Conservation (phyloP, 2,113 vertebrate species). For the Tinamus guttatus region DNA sequence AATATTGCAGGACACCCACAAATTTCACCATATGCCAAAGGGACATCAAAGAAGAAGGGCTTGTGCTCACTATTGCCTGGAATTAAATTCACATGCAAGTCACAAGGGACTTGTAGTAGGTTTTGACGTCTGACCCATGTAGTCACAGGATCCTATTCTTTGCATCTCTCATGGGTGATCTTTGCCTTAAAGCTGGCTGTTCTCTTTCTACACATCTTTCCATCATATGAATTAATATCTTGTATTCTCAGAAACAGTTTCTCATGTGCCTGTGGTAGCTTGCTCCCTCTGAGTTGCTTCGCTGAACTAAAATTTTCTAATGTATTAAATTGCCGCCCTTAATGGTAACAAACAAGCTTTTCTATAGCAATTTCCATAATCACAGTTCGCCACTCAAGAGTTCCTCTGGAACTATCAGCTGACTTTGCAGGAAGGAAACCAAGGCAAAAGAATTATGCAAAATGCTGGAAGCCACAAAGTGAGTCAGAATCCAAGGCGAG, state of each 20-base stretch:
- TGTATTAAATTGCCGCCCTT: not conserved
- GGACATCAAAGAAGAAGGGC: constrained; percentile 1
- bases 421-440: constrained; percentile 35
- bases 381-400: not conserved
- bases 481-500: not conserved
- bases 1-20: not conserved
- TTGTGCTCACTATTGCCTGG: not conserved
- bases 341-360: constrained; percentile 22
- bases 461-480: constrained; percentile 13
- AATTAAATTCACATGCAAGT: not conserved
- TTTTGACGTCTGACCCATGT: constrained; percentile 9
- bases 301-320: constrained; percentile 21
- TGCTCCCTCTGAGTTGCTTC: not conserved
- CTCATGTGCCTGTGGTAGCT: not conserved
- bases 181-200: not conserved
- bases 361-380: constrained; percentile 48
- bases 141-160: not conserved
- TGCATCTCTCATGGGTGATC: not conserved
- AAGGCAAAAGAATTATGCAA: constrained; percentile 60
- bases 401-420: constrained; percentile 16
- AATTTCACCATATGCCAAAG: not conserved
- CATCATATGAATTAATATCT: not conserved
- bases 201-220: not conserved
- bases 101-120: constrained; percentile 8
- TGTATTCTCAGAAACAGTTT: not conserved